Evolutionary conservation across 1,140 invertebrate genomes (phyloP), one percentile per base, ranked within the genome.

Genomic region (Pseudomyrmex gracilis): DNA sequence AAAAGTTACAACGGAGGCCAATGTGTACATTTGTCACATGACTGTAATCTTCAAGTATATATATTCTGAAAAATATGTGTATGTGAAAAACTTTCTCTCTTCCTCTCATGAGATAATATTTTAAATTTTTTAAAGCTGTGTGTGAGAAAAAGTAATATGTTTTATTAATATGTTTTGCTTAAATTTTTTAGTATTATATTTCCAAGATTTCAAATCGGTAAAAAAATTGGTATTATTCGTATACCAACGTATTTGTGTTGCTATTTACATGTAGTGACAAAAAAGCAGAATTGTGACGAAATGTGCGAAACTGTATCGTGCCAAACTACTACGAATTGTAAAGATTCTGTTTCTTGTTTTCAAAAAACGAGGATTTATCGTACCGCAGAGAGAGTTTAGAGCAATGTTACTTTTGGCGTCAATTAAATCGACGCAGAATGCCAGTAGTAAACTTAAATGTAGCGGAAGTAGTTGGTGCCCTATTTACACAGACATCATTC

Each of bases 341-440:
- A 80, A 71, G 76, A 43, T 80, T 43, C 22, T n/a, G 64, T 45
- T 78, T 68, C 20, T 78, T 70, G 22, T 70, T 80, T 80, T 78
- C 15, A 22, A 58, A 45, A 53, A 53, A 47, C 53, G 64, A 58
- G 53, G 12, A 80, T 80, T 80, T 80, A 80, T 80, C 7, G 76
- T 12, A 20, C 66, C 34, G 76, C 76, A 80, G 64, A 20, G 43
- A 78, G 53, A 49, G 63, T 53, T 12, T n/a, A 49, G 47, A 49
- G 10, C 71, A n/a, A 77, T 67, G 24, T 76, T 64, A 66, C 13
- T 71, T 12, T 47, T 47, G 53, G 55, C 66, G 43, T 49, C 60
- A 80, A 80, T 80, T 80, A 71, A 80, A 80, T 80, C 53, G 53
- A 71, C 76, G 43, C 66, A 58, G 43, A 57, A 70, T 20, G 64